Percentiles rank a stretch among this genome's conserved stretches.
Evolutionary conservation across 2,797 vertebrate species (phyloP).

Genomic region (Selene dorsalis): DNA sequence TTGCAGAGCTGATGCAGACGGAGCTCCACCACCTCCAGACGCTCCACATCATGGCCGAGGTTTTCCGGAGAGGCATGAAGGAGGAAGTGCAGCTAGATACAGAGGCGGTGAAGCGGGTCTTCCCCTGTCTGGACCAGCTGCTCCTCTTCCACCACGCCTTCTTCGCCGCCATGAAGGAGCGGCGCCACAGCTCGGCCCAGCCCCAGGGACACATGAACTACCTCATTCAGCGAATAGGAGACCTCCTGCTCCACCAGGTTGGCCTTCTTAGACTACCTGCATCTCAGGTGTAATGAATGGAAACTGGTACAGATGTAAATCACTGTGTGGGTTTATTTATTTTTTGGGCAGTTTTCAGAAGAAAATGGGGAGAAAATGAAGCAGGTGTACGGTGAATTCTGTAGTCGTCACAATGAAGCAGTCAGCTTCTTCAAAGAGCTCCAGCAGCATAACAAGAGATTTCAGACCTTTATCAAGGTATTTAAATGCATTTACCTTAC

Average conservation of each 20-base stretch:
- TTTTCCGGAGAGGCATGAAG: slow-evolving; percentile 94
- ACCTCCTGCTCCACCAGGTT: slow-evolving; percentile 93
- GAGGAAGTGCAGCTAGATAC: slow-evolving; percentile 93
- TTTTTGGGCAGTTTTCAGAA: slow-evolving; percentile 90
- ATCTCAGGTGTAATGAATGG: neutral
- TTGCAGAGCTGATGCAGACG: slow-evolving; percentile 96
- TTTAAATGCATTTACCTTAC: neutral
- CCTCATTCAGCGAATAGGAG: slow-evolving; percentile 90
- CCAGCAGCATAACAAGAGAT: slow-evolving; percentile 94
- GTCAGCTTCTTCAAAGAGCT: slow-evolving; percentile 96
- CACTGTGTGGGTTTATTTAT: neutral
- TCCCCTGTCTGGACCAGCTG: slow-evolving; percentile 95
- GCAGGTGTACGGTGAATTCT: slow-evolving; percentile 94
- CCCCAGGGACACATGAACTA: slow-evolving; percentile 88
- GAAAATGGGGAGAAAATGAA: slow-evolving; percentile 94
- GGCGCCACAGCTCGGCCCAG: slow-evolving; percentile 85
- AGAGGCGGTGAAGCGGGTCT: slow-evolving; percentile 90
- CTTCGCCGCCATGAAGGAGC: slow-evolving; percentile 90
- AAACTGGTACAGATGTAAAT: neutral
- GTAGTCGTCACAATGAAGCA: slow-evolving; percentile 94
- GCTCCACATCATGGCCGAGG: slow-evolving; percentile 94
- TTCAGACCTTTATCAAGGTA: slow-evolving; percentile 96
- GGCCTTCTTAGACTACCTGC: neutral
- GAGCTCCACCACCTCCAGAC: slow-evolving; percentile 97
- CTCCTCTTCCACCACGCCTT: slow-evolving; percentile 90